Conservation (phyloP, 1,140 invertebrate genomes). For the Riptortus pedestris region DNA sequence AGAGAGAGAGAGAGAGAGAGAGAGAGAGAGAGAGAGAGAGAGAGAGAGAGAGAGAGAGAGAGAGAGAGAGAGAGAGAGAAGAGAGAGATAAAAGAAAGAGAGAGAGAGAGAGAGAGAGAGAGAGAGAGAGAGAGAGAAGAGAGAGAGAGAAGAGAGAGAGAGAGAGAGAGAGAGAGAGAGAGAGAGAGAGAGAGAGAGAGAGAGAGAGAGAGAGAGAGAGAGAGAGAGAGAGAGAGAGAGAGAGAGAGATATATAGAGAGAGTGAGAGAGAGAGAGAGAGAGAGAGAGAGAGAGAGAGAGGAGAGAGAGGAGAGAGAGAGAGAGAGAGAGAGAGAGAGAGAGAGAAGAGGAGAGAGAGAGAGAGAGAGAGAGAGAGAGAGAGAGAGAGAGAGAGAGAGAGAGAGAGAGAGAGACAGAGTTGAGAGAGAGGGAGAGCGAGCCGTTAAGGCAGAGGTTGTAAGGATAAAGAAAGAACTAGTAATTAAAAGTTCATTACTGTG, state of each 20-base stretch:
- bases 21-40: constrained; percentile 15
- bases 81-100: no score
- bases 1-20: not conserved
- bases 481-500: no score
- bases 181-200: constrained; percentile 1
- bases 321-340: constrained; percentile 15
- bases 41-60: constrained; percentile 10
- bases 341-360: constrained; percentile 8
- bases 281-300: constrained; percentile 15
- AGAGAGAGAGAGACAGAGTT: no score
- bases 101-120: constrained; percentile 7
- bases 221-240: constrained; percentile 15
- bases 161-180: not conserved
- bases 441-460: no score
- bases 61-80: constrained; percentile 10
- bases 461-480: no score
- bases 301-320: not conserved
- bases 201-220: constrained; percentile 8
- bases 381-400: constrained; percentile 3
- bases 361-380: constrained; percentile 15
- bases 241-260: no score
- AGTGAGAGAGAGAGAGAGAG: constrained; percentile 13
- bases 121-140: constrained; percentile 4
- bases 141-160: not conserved
- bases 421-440: no score